Evolutionary conservation across 1,140 invertebrate species (phyloP), one percentile per base, ranked within the genome.

Genomic region (Parapsyche elsis): DNA sequence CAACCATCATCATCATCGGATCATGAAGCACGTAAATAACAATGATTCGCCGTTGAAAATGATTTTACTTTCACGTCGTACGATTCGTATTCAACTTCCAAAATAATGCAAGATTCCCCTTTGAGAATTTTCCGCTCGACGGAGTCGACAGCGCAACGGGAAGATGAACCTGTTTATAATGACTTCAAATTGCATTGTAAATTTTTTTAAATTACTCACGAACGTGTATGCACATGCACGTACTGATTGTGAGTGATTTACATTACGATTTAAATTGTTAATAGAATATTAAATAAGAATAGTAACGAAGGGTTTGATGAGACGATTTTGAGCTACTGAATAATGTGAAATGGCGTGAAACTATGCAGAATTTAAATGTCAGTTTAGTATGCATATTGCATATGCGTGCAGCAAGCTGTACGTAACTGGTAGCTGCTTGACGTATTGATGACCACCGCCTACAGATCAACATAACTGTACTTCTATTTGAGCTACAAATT

Each of bases 401-500:
- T 53, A 53, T 53, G 16, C 16, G 16, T 67, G n/a, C n/a, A n/a
- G n/a, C n/a, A n/a, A n/a, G n/a, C n/a, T n/a, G 24, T 26, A 24
- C 21, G 19, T 46, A 73, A 73, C 71, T 73, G 44, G 71, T 73
- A 73, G 71, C 61, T 4, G 19, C n/a, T 73, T 73, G 30, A 49
- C 24, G 71, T 73, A 49, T 49, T 73, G 71, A 53, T 61, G 76
- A 59, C 73, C 45, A 19, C 70, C 67, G 30, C 57, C 70, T 77
- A 57, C 67, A 73, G 57, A 75, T 76, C 74, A 30, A 78, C 59
- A 57, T 81, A 81, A 81, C 80, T 81, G 80, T 81, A 81, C 76
- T 76, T 53, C 26, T 76, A 71, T 78, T 81, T 81, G 80, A 76
- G 71, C 80, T 78, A 81, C 76, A 78, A 81, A 81, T 81, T 64